These are phyloP conservation scores for Bos indicus DNA, from an alignment of 2,113 vertebrate genomes.

Conservation along the genomic window DNA sequence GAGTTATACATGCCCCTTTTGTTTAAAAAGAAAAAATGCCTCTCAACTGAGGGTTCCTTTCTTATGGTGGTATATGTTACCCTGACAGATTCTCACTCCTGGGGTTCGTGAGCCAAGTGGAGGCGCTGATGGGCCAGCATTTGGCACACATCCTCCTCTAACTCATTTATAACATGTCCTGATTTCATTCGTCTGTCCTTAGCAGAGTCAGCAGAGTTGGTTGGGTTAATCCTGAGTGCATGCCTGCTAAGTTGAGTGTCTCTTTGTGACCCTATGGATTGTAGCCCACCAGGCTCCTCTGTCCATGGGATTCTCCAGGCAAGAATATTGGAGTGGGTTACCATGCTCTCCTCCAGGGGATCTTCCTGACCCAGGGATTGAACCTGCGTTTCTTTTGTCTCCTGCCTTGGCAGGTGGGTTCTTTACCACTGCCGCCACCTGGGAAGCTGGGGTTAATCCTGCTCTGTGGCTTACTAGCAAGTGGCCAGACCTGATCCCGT, in stretches of 20 bases:
- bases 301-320: neutral
- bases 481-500: neutral
- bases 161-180: neutral
- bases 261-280: neutral
- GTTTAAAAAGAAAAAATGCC: neutral
- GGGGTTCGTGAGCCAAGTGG: neutral
- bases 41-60: neutral
- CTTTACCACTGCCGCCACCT: neutral
- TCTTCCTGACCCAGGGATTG: neutral
- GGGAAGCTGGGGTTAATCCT: neutral
- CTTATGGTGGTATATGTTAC: neutral
- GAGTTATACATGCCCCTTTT: neutral
- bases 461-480: neutral
- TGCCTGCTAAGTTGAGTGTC: neutral
- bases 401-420: neutral
- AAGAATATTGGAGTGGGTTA: neutral
- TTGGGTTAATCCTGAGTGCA: neutral
- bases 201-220: neutral
- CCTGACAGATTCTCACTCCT: neutral
- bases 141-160: neutral
- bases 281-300: neutral
- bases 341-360: neutral
- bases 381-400: neutral
- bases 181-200: neutral
- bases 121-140: neutral